phyloP scores from a whole-genome alignment of 2,113 vertebrate species.

The Lasiurus borealis region DNA sequence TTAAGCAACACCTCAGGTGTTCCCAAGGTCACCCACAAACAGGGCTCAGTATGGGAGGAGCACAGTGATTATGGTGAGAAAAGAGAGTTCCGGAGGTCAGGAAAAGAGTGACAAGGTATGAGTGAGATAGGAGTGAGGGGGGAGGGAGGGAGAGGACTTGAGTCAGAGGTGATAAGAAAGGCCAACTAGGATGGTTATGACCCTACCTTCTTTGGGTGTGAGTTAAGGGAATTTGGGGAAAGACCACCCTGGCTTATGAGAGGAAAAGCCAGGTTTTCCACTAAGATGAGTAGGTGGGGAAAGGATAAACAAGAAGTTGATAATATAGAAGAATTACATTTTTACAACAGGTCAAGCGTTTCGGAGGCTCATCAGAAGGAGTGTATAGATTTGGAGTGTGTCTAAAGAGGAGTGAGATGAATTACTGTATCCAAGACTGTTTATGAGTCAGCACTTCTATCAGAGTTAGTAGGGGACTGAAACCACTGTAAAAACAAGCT shows the following conservation, averaged over 20 bases:
- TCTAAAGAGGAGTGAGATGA: neutral
- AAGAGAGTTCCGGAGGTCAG: neutral
- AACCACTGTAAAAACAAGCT: neutral
- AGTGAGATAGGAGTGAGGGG: neutral
- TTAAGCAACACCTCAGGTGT: neutral
- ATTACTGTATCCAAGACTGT: neutral
- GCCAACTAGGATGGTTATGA: neutral
- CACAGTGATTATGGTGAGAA: neutral
- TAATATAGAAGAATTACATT: neutral
- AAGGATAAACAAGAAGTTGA: neutral
- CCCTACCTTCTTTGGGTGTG: neutral
- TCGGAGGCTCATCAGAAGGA: neutral
- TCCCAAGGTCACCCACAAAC: neutral
- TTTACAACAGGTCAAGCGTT: neutral
- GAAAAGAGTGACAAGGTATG: neutral
- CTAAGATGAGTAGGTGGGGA: neutral
- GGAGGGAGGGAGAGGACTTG: fast-evolving
- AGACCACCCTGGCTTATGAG: neutral
- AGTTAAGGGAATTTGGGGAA: neutral
- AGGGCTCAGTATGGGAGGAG: neutral
- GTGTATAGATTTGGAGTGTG: neutral
- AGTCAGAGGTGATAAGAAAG: neutral
- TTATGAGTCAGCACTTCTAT: neutral
- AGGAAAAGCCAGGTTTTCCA: neutral
- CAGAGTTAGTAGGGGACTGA: neutral